Base-by-base conservation (phyloP, 2,888 invertebrate species). In the Anthophora plumipes region DNA sequence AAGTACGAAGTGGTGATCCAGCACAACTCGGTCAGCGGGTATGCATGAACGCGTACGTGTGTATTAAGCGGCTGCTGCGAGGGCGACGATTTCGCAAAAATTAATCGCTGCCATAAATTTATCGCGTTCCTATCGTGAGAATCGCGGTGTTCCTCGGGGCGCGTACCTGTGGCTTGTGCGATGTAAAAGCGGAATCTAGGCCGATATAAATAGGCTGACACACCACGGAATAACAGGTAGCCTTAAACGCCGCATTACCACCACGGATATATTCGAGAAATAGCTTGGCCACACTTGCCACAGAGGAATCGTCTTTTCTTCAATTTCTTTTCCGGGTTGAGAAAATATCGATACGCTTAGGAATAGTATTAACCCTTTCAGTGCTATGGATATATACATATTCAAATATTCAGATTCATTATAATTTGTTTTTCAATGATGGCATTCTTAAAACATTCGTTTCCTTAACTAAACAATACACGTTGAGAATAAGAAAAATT, bases 131-230 rank as follows among this genome's bases (percentile, higher is more conserved):
- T 86, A 90, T 91, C 92, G 92, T 92, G 92, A 92, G 92, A 92
- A 92, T 92, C 88, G 86, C 86, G 83, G 84, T 86, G 90, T 84
- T 88, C 87, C 87, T 86, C 85, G 85, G 85, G 82, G 82, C 86
- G 83, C 87, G 84, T 88, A 88, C 87, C 88, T 89, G 89, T 86
- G 85, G 88, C 84, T 84, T 83, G 31, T 31, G 84, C 89, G 90
- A 90, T 91, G 91, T 91, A 91, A 92, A 92, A 91, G 92, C 90
- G 92, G 92, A 93, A 93, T 93, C 91, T 92, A 92, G 93, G 93
- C 91, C 93, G 91, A 92, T 93, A 93, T 92, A 93, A 92, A 93
- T 93, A 93, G 92, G 92, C 91, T 91, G 91, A 90, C 88, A 90
- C 88, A 90, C 88, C 88, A 89, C 88, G 90, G 90, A 91, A 92